Percentiles rank a stretch among this genome's conserved stretches.
Evolutionary conservation across 1,140 invertebrate species (phyloP).

Genomic region (Lepidurus apus): DNA sequence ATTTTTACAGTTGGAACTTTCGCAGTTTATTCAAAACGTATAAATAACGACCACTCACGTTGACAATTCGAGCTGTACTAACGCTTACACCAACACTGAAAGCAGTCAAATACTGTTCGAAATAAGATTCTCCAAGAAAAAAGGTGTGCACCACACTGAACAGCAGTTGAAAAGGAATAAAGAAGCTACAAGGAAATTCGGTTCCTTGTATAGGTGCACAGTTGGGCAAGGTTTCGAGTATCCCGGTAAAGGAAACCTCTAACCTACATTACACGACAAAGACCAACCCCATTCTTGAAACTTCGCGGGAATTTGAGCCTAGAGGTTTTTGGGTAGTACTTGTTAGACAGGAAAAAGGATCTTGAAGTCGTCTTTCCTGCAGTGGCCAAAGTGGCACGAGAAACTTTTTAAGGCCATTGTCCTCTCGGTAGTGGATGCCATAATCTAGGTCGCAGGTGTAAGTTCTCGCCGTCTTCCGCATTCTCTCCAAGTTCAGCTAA

Average conservation of each 20-base stretch:
- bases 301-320: neutral
- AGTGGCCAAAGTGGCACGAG: slow-evolving; percentile 4
- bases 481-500: slow-evolving; percentile 2
- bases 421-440: neutral
- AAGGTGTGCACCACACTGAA: neutral
- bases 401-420: slow-evolving; percentile 15
- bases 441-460: slow-evolving; percentile 9
- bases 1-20: neutral
- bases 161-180: neutral
- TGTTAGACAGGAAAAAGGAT: neutral
- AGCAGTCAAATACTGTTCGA: no score
- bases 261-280: slow-evolving; percentile 19
- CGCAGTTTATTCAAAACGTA: no score
- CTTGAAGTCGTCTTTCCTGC: neutral
- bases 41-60: no score
- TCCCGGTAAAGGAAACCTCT: slow-evolving; percentile 8
- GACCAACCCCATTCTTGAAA: slow-evolving; percentile 17
- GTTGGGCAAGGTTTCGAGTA: neutral
- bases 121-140: no score
- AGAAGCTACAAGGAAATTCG: neutral
- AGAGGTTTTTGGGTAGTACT: neutral
- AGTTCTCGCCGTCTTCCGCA: slow-evolving; percentile 1
- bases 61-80: no score
- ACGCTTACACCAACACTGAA: no score
- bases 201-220: neutral